These are phyloP conservation scores for Peromyscus maniculatus DNA, from an alignment of 2,113 vertebrate genomes.

Conservation along the genomic window DNA sequence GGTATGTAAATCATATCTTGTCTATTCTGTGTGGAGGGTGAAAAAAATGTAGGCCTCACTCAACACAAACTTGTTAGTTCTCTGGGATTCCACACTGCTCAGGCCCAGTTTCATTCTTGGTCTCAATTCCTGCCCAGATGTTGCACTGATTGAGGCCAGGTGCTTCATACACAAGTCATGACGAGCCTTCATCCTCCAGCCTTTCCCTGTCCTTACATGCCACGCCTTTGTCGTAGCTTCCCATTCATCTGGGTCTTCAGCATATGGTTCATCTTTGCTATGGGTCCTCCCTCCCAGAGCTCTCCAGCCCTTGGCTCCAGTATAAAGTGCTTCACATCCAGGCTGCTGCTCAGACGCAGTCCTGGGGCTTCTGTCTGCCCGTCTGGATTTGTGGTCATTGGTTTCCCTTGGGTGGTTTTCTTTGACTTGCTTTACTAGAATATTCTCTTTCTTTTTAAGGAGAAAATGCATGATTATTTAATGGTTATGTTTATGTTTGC, in stretches of 20 bases:
- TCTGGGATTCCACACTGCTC: not conserved
- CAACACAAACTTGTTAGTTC: not conserved
- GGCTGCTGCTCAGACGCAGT: not conserved
- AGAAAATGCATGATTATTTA: not conserved
- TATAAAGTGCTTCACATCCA: not conserved
- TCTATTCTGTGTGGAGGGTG: not conserved
- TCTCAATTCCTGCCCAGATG: not conserved
- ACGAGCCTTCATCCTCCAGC: not conserved
- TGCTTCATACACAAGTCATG: too few species aligned
- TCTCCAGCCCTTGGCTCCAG: not conserved
- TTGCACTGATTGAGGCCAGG: not conserved
- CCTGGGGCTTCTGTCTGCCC: not conserved
- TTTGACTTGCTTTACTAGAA: not conserved
- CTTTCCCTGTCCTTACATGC: not conserved
- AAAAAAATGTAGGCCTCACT: not conserved
- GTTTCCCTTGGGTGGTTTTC: not conserved
- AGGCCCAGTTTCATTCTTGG: not conserved
- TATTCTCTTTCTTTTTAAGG: slow-evolving; percentile 1
- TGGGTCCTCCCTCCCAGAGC: accelerated
- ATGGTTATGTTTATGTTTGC: not conserved
- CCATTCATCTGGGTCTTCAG: not conserved
- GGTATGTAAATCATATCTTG: not conserved
- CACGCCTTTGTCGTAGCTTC: not conserved
- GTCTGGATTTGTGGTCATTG: not conserved
- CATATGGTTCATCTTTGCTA: not conserved